Evolutionary conservation across 2,113 vertebrate genomes (phyloP).

Genomic region (Coptodon rendalli): DNA sequence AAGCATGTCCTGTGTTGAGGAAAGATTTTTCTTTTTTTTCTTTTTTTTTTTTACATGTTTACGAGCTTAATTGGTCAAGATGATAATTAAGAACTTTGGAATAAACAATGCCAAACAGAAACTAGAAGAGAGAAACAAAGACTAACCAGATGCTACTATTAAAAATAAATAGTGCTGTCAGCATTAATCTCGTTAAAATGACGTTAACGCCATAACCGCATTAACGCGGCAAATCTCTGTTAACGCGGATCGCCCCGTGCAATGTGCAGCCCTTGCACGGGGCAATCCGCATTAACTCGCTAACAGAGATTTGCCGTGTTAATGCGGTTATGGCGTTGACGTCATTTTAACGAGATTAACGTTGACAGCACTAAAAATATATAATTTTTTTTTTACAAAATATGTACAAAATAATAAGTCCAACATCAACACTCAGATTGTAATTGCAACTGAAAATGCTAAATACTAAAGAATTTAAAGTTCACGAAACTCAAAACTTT

Average conservation of each 20-base stretch:
- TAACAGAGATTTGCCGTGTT: fast-evolving
- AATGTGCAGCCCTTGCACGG: not conserved
- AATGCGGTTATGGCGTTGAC: fast-evolving
- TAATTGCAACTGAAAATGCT: not conserved
- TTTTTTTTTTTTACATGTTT: not conserved
- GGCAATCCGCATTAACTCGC: not conserved
- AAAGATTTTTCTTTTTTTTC: not conserved
- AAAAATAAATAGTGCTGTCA: not conserved
- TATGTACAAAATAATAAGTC: not conserved
- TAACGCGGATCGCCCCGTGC: not conserved
- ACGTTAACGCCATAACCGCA: fast-evolving
- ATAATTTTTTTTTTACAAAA: fast-evolving
- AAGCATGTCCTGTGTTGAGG: not conserved
- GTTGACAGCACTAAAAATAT: not conserved
- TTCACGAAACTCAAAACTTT: not conserved
- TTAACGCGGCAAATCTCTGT: not conserved
- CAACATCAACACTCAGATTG: not conserved
- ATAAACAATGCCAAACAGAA: not conserved
- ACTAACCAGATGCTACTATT: not conserved
- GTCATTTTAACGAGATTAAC: not conserved
- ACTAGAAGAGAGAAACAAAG: not conserved
- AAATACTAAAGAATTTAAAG: not conserved
- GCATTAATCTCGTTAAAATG: not conserved
- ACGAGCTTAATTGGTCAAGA: not conserved
- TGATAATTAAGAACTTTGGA: not conserved